These are phyloP conservation scores for Falco peregrinus DNA, from an alignment of 2,797 vertebrate genomes.

Conservation along the genomic window DNA sequence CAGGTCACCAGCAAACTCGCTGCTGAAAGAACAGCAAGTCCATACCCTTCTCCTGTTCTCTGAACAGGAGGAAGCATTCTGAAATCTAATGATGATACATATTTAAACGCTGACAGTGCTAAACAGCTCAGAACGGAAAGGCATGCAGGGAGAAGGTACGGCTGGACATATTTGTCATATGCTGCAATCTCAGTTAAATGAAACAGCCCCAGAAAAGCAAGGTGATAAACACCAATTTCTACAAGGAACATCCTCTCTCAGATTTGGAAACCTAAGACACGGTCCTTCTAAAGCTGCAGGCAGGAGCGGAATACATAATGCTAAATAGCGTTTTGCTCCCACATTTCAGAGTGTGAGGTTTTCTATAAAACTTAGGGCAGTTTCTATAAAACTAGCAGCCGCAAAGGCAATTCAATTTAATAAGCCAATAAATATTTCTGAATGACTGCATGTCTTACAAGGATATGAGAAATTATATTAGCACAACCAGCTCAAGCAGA, in stretches of 20 bases:
- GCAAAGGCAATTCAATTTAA: neutral
- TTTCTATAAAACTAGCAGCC: neutral
- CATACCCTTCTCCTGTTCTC: neutral
- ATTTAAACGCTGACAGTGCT: neutral
- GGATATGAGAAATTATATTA: neutral
- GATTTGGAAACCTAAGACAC: neutral
- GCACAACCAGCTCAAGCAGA: neutral
- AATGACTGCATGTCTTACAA: neutral
- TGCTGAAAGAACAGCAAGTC: neutral
- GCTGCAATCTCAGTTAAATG: neutral
- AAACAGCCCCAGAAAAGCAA: neutral
- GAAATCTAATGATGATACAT: neutral
- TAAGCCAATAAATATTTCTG: slow-evolving; percentile 33
- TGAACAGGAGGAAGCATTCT: neutral
- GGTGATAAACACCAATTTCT: neutral
- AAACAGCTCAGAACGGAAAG: neutral
- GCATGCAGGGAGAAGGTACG: neutral
- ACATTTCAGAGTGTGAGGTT: neutral
- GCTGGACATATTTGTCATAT: neutral
- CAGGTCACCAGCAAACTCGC: neutral
- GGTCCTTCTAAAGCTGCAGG: neutral
- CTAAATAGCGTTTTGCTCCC: neutral
- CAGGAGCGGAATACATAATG: neutral
- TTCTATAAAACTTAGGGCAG: neutral
- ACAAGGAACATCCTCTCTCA: neutral